Evolutionary conservation across 2,888 invertebrate species (phyloP).

Genomic region (Panopea generosa): DNA sequence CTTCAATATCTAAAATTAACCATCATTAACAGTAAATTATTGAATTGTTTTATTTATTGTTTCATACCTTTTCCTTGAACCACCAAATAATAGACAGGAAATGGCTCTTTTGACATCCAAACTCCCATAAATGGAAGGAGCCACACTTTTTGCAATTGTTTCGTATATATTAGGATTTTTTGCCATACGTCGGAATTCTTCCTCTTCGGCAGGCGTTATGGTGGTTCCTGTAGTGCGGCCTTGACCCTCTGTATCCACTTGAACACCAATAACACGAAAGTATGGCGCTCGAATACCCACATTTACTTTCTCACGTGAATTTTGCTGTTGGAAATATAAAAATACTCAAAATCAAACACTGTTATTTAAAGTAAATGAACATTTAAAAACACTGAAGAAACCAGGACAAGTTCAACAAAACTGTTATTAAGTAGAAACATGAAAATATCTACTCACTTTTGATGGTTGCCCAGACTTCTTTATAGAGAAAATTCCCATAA

Average conservation of each 20-base stretch:
- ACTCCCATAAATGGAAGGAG: conserved; percentile 98
- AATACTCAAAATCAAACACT: not conserved
- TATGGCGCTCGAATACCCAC: conserved; percentile 98
- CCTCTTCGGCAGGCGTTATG: conserved; percentile 88
- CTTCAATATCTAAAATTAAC: too few relatives aligned
- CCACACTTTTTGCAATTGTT: conserved; percentile 94
- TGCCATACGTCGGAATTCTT: conserved; percentile 93
- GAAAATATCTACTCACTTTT: conserved; percentile 71
- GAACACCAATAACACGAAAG: conserved; percentile 96
- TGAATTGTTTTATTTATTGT: too few relatives aligned
- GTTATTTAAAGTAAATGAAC: not conserved
- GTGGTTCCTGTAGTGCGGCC: conserved; percentile 80
- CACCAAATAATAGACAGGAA: conserved; percentile 97
- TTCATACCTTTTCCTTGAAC: conserved; percentile 87
- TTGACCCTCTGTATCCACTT: conserved; percentile 90
- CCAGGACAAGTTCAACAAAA: too few relatives aligned
- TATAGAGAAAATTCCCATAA: conserved; percentile 98
- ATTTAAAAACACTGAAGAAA: not conserved
- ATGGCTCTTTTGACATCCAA: conserved; percentile 98
- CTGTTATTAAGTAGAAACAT: too few relatives aligned
- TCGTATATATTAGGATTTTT: conserved; percentile 95
- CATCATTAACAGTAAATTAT: too few relatives aligned
- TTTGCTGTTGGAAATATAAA: conserved; percentile 86
- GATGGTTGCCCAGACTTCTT: conserved; percentile 89
- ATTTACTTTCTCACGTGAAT: conserved; percentile 87